Conservation (phyloP, 2,113 vertebrate species). For the Hipposideros armiger region DNA sequence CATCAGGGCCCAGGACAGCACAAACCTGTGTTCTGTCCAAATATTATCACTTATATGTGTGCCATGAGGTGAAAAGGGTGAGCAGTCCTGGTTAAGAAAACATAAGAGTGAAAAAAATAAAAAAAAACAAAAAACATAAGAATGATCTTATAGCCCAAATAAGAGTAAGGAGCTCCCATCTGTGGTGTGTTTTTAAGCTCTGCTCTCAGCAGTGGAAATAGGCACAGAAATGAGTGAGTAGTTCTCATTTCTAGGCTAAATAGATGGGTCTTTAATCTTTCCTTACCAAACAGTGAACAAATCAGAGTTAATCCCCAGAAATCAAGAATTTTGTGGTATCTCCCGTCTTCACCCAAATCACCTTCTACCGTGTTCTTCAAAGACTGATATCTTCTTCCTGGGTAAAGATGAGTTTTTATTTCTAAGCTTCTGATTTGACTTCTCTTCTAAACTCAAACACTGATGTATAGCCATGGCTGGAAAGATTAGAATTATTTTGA, state of each 20-base stretch:
- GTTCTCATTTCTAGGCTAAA: constrained; percentile 35
- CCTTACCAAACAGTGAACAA: constrained; percentile 56
- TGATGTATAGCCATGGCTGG: neutral
- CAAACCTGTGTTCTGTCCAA: neutral
- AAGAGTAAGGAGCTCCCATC: neutral
- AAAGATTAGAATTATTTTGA: constrained; percentile 59
- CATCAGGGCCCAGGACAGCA: neutral
- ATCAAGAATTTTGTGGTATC: constrained; percentile 23
- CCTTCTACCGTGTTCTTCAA: constrained; percentile 25
- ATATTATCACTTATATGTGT: neutral
- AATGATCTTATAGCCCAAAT: neutral
- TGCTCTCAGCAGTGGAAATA: constrained; percentile 3
- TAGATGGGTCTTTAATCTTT: constrained; percentile 60
- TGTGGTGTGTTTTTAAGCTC: constrained; percentile 11
- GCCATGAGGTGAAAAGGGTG: neutral
- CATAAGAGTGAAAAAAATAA: neutral
- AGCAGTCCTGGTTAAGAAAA: constrained; percentile 10
- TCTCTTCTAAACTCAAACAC: neutral
- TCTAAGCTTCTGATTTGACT: neutral
- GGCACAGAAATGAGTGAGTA: neutral
- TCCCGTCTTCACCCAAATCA: constrained; percentile 35
- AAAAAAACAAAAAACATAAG: neutral
- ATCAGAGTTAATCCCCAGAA: constrained; percentile 62
- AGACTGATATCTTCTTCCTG: constrained; percentile 30
- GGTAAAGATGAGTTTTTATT: constrained; percentile 36